These are phyloP conservation scores for Rattus norvegicus DNA, from an alignment of 2,113 vertebrate species.

Conservation along the genomic window DNA sequence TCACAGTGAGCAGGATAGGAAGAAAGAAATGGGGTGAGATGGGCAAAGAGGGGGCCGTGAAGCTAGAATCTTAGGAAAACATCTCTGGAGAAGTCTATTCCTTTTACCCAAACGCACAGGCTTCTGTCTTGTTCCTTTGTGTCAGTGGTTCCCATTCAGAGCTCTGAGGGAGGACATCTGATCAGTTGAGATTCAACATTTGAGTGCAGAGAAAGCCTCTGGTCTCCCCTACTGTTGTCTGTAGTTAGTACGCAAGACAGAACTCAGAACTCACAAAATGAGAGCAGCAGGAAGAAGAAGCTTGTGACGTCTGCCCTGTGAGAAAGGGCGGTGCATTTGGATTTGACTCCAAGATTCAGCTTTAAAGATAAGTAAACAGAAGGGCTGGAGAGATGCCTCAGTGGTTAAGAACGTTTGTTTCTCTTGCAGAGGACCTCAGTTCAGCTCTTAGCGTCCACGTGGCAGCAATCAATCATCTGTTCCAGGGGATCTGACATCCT, in stretches of 20 bases:
- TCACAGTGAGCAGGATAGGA: background rate
- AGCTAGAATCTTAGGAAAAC: background rate
- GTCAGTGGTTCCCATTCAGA: too few relatives aligned
- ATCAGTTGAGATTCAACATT: background rate
- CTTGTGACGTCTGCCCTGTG: background rate
- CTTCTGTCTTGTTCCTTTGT: too few relatives aligned
- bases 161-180: background rate
- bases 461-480: background rate
- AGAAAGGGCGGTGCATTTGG: background rate
- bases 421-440: background rate
- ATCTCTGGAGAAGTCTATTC: background rate
- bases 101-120: background rate
- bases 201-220: background rate
- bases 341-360: background rate
- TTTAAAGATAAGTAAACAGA: background rate
- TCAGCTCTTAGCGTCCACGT: background rate
- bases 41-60: background rate
- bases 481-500: background rate
- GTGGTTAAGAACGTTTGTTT: background rate
- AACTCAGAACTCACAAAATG: background rate
- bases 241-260: fast-evolving
- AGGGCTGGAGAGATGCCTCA: background rate
- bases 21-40: fast-evolving
- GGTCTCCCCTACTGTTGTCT: background rate
- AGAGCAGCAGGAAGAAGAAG: background rate